Base-by-base conservation (phyloP, 2,888 invertebrate genomes). In the Epinotia demarniana region DNA sequence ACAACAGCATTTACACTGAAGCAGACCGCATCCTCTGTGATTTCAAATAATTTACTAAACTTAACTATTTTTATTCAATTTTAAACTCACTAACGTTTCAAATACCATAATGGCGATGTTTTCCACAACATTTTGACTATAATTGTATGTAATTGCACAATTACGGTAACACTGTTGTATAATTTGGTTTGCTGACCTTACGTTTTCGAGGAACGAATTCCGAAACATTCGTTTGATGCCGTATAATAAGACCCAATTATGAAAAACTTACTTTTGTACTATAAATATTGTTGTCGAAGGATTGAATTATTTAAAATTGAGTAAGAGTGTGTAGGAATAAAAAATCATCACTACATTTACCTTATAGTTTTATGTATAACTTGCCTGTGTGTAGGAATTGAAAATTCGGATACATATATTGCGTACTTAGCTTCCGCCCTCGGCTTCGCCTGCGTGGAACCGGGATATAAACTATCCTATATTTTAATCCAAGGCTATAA, bases 151-250 rank as follows among this genome's bases (percentile, higher is more conserved):
- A 91, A 92, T 91, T 89, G 82, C 78, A 86, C 85, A 85, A 91
- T 92, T 92, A 92, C 82, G 78, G 82, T 83, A 83, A 79, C 82
- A 83, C 84, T 84, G 83, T 81, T 82, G 85, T 81, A 85, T 88
- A 88, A 89, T 92, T 90, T 84, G 74, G 81, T 77, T 77, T 92
- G 92, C 92, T 81, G 89, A 90, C 92, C 83, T 87, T 93, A 92
- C 90, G 73, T 81, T 79, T 93, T 93, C 93, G 91, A 89, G 92
- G 93, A 94, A 94, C 87, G 84, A 90, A 93, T 92, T 91, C 92
- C 91, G 82, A 87, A 90, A 86, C 93, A 92, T 93, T 94, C 92
- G 92, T 93, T 92, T 93, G 93, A 93, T 94, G 93, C 90, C 87
- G 86, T 86, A 89, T 94, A 94, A 94, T 94, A 92, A 92, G 92